Evolutionary conservation across 2,797 vertebrate species (phyloP).

Genomic region (Coregonus ussuriensis): DNA sequence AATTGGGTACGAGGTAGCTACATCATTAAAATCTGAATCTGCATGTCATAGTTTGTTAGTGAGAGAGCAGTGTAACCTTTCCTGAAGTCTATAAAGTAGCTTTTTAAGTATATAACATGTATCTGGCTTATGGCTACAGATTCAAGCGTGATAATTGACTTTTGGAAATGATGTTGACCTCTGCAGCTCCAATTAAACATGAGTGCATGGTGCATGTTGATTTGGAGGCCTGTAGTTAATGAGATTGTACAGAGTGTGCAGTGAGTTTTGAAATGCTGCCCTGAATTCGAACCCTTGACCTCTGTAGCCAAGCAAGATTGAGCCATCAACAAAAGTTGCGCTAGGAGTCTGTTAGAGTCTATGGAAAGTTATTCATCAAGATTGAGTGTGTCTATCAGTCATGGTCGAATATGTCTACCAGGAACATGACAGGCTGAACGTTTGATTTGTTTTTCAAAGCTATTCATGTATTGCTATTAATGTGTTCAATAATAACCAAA

Average conservation of each 20-base stretch:
- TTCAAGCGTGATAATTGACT: not conserved
- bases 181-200: not conserved
- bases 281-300: not conserved
- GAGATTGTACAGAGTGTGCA: not conserved
- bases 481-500: not conserved
- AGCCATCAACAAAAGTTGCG: not conserved
- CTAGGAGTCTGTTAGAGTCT: not conserved
- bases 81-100: not conserved
- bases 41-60: not conserved
- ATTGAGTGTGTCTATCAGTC: not conserved
- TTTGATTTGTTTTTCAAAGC: no score
- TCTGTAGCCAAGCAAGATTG: conserved; percentile 1
- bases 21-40: not conserved
- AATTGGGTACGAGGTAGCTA: not conserved
- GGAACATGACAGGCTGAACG: not conserved
- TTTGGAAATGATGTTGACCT: not conserved
- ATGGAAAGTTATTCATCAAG: not conserved
- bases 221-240: not conserved
- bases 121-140: not conserved
- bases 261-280: not conserved
- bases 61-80: not conserved
- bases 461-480: not conserved
- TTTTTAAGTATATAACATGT: not conserved
- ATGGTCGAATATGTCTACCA: not conserved
- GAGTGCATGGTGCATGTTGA: not conserved